These are phyloP conservation scores for Larimichthys crocea DNA, from an alignment of 2,113 vertebrate genomes.

Conservation along the genomic window DNA sequence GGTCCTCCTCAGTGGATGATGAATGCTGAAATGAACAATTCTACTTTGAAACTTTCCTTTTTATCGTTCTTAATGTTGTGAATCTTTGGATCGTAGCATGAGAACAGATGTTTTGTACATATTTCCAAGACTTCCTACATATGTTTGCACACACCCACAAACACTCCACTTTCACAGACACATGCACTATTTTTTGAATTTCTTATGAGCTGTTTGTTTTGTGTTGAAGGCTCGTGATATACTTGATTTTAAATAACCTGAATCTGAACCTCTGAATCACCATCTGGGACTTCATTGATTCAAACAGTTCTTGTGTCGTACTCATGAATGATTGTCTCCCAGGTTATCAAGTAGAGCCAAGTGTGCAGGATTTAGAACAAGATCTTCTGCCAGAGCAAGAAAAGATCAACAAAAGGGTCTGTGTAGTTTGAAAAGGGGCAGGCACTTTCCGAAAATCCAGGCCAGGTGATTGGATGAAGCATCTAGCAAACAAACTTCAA, in stretches of 20 bases:
- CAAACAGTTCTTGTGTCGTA: neutral
- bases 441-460: too few relatives aligned
- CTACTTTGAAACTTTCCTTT: slow-evolving; percentile 42
- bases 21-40: neutral
- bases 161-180: slow-evolving; percentile 12
- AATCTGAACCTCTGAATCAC: neutral
- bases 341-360: neutral
- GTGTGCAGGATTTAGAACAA: too few relatives aligned
- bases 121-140: slow-evolving; percentile 33
- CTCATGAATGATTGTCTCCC: neutral
- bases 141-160: slow-evolving; percentile 27
- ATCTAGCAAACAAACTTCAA: too few relatives aligned
- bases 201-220: slow-evolving; percentile 20
- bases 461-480: too few relatives aligned
- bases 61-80: slow-evolving; percentile 18
- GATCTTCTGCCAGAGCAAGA: too few relatives aligned
- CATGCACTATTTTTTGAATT: slow-evolving; percentile 8
- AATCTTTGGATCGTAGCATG: slow-evolving; percentile 12
- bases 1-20: neutral
- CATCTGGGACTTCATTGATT: neutral
- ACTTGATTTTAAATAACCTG: neutral
- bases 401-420: too few relatives aligned
- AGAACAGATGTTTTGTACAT: slow-evolving; percentile 30
- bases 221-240: neutral
- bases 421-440: too few relatives aligned